Evolutionary conservation across 2,113 vertebrate species (phyloP).

Genomic region (Pungitius pungitius): DNA sequence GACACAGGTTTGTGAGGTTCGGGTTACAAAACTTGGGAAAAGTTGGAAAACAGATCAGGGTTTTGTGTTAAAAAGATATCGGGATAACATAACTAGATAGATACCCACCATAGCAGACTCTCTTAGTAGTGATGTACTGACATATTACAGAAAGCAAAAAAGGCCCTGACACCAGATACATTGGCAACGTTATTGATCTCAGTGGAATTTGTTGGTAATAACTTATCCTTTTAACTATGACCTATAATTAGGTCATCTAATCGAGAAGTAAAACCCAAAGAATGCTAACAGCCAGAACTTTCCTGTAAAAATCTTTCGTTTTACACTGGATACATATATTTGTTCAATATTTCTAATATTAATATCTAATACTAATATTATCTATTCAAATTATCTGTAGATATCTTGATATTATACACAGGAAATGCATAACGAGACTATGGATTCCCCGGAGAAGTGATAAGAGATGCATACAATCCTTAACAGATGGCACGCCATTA

Average conservation of each 20-base stretch:
- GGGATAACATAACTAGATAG: neutral
- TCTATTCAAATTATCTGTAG: too few species aligned
- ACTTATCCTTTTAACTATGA: neutral
- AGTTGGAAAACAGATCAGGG: neutral
- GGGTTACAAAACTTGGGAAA: neutral
- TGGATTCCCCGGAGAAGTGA: neutral
- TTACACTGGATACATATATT: neutral
- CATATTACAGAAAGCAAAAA: too few species aligned
- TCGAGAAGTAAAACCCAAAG: neutral
- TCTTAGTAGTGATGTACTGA: neutral
- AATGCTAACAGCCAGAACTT: neutral
- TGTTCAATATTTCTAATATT: neutral
- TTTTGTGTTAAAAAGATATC: neutral
- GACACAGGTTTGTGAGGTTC: neutral
- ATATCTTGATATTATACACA: neutral
- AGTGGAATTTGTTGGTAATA: neutral
- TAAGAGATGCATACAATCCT: conserved; percentile 8
- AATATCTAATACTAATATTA: too few species aligned
- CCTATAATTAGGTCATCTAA: neutral
- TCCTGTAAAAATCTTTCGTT: neutral
- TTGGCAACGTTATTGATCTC: too few species aligned
- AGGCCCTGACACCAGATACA: too few species aligned
- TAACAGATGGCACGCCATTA: conserved; percentile 38
- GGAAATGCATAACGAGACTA: conserved; percentile 1
- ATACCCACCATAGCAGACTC: neutral